These are phyloP conservation scores for Augochlorella aurata DNA, from an alignment of 2,888 invertebrate genomes.

Conservation along the genomic window DNA sequence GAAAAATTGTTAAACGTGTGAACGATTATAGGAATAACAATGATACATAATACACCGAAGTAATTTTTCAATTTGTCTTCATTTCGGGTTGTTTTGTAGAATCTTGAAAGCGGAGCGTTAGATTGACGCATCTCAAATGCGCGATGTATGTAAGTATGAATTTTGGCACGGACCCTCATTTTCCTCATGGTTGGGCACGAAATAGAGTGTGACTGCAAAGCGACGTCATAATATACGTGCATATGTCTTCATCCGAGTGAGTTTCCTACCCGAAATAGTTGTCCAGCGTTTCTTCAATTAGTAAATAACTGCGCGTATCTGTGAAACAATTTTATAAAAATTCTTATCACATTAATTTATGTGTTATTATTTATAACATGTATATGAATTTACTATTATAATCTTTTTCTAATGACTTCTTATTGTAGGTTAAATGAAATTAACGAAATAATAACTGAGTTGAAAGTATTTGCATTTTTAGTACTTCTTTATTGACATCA, in stretches of 20 bases:
- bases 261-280: background rate
- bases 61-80: background rate
- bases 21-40: background rate
- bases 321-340: background rate
- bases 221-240: background rate
- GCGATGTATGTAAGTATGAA: background rate
- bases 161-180: slow-evolving; percentile 1
- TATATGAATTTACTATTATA: background rate
- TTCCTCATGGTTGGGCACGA: background rate
- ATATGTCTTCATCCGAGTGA: background rate
- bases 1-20: background rate
- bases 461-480: too few relatives aligned
- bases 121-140: background rate
- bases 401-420: background rate
- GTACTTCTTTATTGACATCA: too few relatives aligned
- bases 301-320: background rate
- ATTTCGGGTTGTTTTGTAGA: background rate
- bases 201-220: background rate
- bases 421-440: too few relatives aligned
- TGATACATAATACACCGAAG: background rate
- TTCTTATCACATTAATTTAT: background rate
- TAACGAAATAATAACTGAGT: too few relatives aligned
- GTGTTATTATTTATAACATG: background rate
- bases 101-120: background rate
- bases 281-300: background rate